phyloP scores from a whole-genome alignment of 2,797 vertebrate genomes.

The Hemibagrus guttatus region DNA sequence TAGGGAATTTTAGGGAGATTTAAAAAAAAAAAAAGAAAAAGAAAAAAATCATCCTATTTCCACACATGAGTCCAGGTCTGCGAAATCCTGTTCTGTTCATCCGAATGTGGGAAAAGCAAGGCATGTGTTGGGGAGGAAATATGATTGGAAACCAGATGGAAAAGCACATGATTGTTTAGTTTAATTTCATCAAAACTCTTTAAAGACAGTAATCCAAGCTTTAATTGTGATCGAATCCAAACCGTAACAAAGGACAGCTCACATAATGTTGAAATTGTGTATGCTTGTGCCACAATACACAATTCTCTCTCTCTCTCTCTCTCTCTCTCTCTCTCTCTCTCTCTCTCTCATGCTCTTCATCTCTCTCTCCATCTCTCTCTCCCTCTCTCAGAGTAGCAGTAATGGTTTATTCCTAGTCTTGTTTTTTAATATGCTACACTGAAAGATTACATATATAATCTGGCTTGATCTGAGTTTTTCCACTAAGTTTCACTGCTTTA shows the following conservation, averaged over 20 bases:
- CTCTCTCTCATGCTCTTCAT: too few relatives aligned
- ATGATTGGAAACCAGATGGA: neutral
- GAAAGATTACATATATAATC: neutral
- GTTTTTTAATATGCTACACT: neutral
- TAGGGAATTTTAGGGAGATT: neutral
- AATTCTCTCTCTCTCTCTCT: neutral
- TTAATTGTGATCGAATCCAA: neutral
- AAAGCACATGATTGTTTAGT: neutral
- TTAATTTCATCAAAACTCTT: neutral
- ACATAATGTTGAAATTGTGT: neutral
- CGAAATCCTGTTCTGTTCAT: conserved; percentile 39
- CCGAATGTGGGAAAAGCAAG: conserved; percentile 10
- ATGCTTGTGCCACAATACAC: neutral
- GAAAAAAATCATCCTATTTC: conserved; percentile 23
- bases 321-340: neutral
- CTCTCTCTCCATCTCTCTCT: neutral
- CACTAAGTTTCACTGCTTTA: neutral
- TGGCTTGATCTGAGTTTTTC: neutral
- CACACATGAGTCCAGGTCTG: conserved; percentile 23
- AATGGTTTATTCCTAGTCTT: neutral
- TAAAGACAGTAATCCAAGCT: neutral
- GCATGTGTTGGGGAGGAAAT: neutral
- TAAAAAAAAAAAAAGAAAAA: neutral
- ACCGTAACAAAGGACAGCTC: neutral
- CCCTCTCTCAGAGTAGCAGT: neutral